Percentiles rank a stretch among this genome's conserved stretches.
Evolutionary conservation across 2,797 vertebrate species (phyloP).

Genomic region (Rhinoraja longicauda): DNA sequence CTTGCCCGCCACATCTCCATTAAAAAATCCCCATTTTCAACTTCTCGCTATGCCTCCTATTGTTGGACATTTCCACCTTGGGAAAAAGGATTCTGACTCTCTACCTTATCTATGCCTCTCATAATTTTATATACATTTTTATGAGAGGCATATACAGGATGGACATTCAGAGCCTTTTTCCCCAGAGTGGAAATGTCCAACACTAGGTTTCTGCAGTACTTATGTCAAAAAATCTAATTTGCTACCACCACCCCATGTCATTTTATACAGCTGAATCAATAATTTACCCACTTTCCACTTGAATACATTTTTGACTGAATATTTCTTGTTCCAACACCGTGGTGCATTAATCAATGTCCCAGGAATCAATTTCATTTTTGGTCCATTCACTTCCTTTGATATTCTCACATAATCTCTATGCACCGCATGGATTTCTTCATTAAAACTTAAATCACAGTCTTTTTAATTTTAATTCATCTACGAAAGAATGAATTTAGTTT

Average conservation of each 20-base stretch:
- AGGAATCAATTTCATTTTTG: not conserved
- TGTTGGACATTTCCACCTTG: too few species aligned
- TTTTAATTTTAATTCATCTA: not conserved
- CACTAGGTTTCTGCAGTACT: too few species aligned
- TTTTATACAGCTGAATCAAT: conserved; percentile 7
- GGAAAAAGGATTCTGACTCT: too few species aligned
- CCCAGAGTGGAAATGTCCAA: too few species aligned
- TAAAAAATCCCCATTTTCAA: too few species aligned
- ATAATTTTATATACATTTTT: too few species aligned
- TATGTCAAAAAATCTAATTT: not conserved
- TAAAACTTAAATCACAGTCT: not conserved
- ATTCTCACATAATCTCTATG: not conserved
- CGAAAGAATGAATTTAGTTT: not conserved
- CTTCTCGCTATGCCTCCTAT: too few species aligned
- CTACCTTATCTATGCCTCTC: too few species aligned
- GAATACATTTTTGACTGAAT: conserved; percentile 12
- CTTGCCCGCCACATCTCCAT: too few species aligned
- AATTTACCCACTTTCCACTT: conserved; percentile 24
- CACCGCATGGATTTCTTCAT: not conserved
- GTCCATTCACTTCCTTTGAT: not conserved
- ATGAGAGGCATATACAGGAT: too few species aligned
- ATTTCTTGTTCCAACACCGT: not conserved
- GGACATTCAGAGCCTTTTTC: too few species aligned
- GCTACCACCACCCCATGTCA: not conserved
- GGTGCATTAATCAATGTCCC: not conserved